These are phyloP conservation scores for Leistus spinibarbis DNA, from an alignment of 2,888 invertebrate species.

Conservation along the genomic window DNA sequence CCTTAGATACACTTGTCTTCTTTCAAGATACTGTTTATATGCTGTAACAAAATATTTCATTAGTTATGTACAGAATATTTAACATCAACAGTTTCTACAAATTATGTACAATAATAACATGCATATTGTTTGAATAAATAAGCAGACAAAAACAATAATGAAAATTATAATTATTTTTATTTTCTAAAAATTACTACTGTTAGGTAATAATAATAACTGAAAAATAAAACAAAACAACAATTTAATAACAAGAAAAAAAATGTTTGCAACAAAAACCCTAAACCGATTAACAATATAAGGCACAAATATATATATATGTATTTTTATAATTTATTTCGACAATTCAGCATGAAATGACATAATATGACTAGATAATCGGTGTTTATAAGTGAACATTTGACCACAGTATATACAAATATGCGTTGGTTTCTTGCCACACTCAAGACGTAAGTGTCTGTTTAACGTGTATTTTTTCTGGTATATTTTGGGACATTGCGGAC, in stretches of 20 bases:
- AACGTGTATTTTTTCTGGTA: slow-evolving; percentile 52
- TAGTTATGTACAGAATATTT: neutral
- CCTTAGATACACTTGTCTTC: neutral
- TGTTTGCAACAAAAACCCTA: too few relatives aligned
- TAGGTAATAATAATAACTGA: too few relatives aligned
- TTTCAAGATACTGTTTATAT: neutral
- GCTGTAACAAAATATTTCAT: neutral
- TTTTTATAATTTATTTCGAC: neutral
- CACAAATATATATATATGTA: too few relatives aligned
- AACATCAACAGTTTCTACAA: neutral
- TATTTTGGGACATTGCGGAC: slow-evolving; percentile 51
- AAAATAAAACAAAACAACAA: too few relatives aligned
- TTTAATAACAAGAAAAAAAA: too few relatives aligned
- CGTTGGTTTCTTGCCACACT: slow-evolving; percentile 56
- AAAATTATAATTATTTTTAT: too few relatives aligned
- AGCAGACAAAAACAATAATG: too few relatives aligned
- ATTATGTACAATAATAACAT: neutral
- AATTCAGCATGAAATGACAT: slow-evolving; percentile 47
- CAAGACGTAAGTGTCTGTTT: slow-evolving; percentile 55
- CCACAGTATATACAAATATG: slow-evolving; percentile 50
- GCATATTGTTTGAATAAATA: neutral
- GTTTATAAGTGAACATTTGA: slow-evolving; percentile 51
- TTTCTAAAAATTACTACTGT: too few relatives aligned
- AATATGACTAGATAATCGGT: slow-evolving; percentile 50
- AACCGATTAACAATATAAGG: too few relatives aligned